Evolutionary conservation across 2,797 vertebrate genomes (phyloP).

Genomic region (Rallus crepitans): DNA sequence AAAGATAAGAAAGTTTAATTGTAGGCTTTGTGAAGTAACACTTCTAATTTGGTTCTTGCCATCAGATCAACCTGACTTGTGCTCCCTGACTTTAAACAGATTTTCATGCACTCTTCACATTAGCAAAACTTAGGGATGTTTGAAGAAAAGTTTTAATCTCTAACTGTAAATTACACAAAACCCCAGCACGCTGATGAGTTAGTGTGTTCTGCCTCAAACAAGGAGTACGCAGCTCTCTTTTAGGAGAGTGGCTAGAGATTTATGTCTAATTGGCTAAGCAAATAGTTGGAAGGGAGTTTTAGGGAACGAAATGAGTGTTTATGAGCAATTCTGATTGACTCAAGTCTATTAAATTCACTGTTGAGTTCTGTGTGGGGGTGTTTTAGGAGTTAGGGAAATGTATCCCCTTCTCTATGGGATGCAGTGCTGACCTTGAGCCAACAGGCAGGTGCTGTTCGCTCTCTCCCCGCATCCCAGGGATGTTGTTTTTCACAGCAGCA

Average conservation of each 20-base stretch:
- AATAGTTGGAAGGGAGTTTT: not conserved
- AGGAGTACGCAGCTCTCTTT: not conserved
- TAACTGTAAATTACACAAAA: not conserved
- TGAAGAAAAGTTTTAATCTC: not conserved
- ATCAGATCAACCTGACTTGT: not conserved
- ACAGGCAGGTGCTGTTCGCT: not conserved
- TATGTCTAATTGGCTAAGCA: not conserved
- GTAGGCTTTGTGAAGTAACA: not conserved
- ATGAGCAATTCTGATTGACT: not conserved
- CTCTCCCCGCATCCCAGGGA: not conserved
- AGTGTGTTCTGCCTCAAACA: not conserved
- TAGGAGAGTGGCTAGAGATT: not conserved
- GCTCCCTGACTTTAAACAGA: not conserved
- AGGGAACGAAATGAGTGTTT: not conserved
- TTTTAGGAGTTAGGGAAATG: not conserved
- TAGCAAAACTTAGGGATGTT: not conserved
- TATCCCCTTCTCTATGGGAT: not conserved
- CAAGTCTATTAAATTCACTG: not conserved
- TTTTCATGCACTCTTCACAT: not conserved
- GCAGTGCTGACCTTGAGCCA: not conserved
- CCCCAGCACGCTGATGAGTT: not conserved
- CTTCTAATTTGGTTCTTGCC: not conserved
- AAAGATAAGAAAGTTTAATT: not conserved
- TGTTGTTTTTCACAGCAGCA: not conserved
- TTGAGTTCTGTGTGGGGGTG: not conserved